Evolutionary conservation across 2,113 vertebrate species (phyloP).

Genomic region (Pandion haliaetus): DNA sequence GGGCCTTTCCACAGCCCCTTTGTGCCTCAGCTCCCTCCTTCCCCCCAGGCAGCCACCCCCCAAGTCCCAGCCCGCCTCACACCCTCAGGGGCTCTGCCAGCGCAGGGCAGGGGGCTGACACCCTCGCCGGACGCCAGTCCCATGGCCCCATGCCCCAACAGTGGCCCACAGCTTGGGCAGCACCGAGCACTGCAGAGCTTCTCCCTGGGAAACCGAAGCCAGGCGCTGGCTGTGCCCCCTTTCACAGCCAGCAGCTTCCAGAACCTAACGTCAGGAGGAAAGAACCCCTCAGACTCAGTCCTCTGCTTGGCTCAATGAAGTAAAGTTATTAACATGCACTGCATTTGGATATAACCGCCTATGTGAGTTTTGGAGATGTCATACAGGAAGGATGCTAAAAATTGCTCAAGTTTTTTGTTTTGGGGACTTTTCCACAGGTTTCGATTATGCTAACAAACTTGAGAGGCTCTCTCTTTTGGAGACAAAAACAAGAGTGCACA

Average conservation of each 20-base stretch:
- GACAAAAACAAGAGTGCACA: fast-evolving
- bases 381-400: neutral
- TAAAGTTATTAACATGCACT: neutral
- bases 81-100: neutral
- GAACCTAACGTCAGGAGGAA: fast-evolving
- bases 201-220: fast-evolving
- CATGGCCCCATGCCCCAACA: fast-evolving
- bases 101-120: neutral
- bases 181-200: neutral
- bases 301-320: neutral
- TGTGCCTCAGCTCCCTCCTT: neutral
- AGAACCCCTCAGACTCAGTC: neutral
- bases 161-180: fast-evolving
- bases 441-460: neutral
- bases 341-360: fast-evolving
- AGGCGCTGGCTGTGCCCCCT: neutral
- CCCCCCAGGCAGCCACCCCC: neutral
- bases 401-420: neutral
- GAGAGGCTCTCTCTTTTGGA: neutral
- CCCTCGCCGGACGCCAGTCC: neutral
- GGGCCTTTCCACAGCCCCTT: neutral
- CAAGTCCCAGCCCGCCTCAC: too few relatives aligned
- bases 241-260: neutral
- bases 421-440: neutral
- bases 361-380: fast-evolving